Base-by-base conservation (phyloP, 2,797 vertebrate genomes). In the Spea hammondii region DNA sequence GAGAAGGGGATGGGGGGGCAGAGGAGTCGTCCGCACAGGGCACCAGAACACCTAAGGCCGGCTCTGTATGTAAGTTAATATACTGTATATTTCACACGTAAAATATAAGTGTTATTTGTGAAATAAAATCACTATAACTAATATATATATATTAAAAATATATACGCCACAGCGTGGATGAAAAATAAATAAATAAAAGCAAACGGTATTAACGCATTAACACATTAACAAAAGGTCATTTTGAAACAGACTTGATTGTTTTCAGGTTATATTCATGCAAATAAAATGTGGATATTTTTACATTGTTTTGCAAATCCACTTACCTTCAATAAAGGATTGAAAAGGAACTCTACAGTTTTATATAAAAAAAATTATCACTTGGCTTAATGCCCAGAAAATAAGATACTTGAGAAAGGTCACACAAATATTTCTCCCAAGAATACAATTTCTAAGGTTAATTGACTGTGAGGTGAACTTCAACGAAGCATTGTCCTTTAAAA, bases 351-450 rank as follows among this genome's bases (percentile, higher is more conserved):
- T 77, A 76, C 3, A 48, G 81, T 83, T 80, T 84, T 84, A 66
- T 82, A 84, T 84, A 85, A 80, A 84, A 85, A 85, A 68, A 79
- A 79, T 77, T 71, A 89, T 71, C 48, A 65, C 83, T 89, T 91
- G 90, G 86, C 84, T 87, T 88, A 88, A 85, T 87, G 85, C 86
- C 88, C 84, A 85, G 86, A 86, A 89, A 88, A 86, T 87, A 86
- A 86, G 84, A 88, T 83, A 73, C 76, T 88, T 69, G 4, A 6
- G 84, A 89, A 89, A 90, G 87, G 84, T 88, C 86, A 86, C 44
- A 13, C 44, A 65, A 74, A 75, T 68, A 65, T 67, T 66, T 4
- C 70, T 83, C 86, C 83, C 9, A 0, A 57, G n/a, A 82, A 85
- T 84, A 82, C 77, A 65, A 69, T 10, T 77, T 87, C 77, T 77